Percentiles rank a stretch among this genome's conserved stretches.
phyloP scores from a whole-genome alignment of 2,113 vertebrate species.

The Campylorhamphus procurvoides region DNA sequence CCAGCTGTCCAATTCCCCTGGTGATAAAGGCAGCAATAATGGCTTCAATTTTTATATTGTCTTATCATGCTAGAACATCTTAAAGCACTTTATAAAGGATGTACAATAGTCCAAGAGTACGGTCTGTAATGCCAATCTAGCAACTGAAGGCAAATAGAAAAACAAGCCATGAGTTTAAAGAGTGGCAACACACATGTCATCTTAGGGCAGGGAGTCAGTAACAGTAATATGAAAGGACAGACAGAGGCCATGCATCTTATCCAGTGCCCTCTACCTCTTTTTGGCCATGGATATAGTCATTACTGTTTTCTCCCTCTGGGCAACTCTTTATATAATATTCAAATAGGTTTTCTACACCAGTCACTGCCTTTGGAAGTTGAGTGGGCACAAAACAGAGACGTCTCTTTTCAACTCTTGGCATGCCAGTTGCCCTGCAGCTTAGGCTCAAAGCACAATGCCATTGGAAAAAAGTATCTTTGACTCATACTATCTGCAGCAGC shows the following conservation, averaged over 20 bases:
- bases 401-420: background rate
- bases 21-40: conserved; percentile 19
- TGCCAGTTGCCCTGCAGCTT: background rate
- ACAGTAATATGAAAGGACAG: background rate
- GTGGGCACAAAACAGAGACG: background rate
- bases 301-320: background rate
- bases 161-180: background rate
- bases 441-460: background rate
- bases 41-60: conserved; percentile 33
- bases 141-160: conserved; percentile 15
- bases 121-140: background rate
- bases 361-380: background rate
- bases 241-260: background rate
- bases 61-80: conserved; percentile 50
- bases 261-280: background rate
- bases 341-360: background rate
- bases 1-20: conserved; percentile 1
- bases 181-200: background rate
- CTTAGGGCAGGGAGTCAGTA: background rate
- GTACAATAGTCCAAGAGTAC: background rate
- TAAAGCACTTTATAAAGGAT: conserved; percentile 38
- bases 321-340: background rate
- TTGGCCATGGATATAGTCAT: background rate
- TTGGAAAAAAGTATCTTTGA: background rate
- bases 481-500: background rate